Conservation (phyloP, 2,888 invertebrate species). For the Drosophila borealis region DNA sequence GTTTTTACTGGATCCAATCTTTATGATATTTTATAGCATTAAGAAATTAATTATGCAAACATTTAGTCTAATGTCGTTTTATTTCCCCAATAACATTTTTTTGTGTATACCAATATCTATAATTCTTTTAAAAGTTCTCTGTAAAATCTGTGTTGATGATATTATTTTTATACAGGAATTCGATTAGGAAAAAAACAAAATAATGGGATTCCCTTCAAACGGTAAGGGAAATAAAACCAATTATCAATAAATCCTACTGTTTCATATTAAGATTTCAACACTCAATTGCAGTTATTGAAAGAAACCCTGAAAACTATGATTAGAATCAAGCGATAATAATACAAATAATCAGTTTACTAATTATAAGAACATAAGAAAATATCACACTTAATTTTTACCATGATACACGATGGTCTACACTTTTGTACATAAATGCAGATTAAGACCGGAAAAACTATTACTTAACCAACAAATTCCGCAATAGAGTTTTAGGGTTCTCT, state of each 20-base stretch:
- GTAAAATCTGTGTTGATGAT: background rate
- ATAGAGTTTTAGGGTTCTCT: too few relatives aligned
- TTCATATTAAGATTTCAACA: background rate
- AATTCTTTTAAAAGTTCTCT: too few relatives aligned
- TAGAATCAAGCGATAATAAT: background rate
- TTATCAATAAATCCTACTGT: background rate
- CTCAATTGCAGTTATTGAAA: background rate
- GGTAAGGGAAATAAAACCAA: background rate
- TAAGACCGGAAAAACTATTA: too few relatives aligned
- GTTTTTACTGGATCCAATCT: background rate
- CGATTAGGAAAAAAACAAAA: background rate
- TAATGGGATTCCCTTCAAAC: background rate
- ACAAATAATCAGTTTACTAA: background rate
- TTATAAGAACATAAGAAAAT: background rate
- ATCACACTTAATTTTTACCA: too few relatives aligned
- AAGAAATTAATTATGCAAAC: background rate
- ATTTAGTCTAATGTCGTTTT: background rate
- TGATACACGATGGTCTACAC: too few relatives aligned
- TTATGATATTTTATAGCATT: conserved; percentile 6
- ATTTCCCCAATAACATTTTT: conserved; percentile 2
- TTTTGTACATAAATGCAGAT: too few relatives aligned
- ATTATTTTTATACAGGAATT: background rate
- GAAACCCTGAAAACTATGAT: background rate
- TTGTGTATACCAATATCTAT: background rate
- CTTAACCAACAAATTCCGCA: too few relatives aligned